A percentile compares a stretch with the other conserved stretches of the same genome.
These are phyloP conservation scores for Zaprionus ghesquierei DNA, from an alignment of 1,140 invertebrate genomes.

Conservation along the genomic window DNA sequence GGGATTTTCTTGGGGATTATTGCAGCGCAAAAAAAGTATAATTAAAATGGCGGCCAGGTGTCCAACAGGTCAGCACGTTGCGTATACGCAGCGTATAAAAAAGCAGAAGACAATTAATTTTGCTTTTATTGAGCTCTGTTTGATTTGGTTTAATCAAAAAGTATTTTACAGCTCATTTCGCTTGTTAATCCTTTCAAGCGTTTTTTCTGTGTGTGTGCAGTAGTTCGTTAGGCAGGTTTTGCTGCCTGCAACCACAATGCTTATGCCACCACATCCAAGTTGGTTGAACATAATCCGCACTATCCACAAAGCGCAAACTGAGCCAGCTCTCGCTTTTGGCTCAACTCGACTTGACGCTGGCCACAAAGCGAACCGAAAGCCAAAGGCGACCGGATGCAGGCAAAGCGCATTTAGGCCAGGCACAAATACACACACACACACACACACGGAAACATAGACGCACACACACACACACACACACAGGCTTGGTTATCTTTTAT, in stretches of 20 bases:
- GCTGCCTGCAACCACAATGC: not conserved
- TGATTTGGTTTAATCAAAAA: not conserved
- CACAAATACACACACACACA: not conserved
- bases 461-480: not conserved
- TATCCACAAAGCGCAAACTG: conserved; percentile 17
- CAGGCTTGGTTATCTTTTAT: not conserved
- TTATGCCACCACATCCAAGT: conserved; percentile 1
- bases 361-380: conserved; percentile 26
- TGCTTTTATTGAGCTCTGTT: not conserved
- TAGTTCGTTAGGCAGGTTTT: not conserved
- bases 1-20: conserved; percentile 21
- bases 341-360: not conserved
- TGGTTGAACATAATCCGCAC: conserved; percentile 1
- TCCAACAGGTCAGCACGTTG: conserved; percentile 2
- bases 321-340: not conserved
- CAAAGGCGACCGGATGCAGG: conserved; percentile 29
- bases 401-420: conserved; percentile 34
- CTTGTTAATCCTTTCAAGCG: not conserved
- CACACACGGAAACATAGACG: conserved; percentile 5
- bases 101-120: not conserved
- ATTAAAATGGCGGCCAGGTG: conserved; percentile 49
- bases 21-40: conserved; percentile 43
- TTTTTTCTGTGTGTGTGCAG: not conserved
- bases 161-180: not conserved
- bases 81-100: not conserved